Base-by-base conservation (phyloP, 2,113 vertebrate genomes). In the Anolis carolinensis region DNA sequence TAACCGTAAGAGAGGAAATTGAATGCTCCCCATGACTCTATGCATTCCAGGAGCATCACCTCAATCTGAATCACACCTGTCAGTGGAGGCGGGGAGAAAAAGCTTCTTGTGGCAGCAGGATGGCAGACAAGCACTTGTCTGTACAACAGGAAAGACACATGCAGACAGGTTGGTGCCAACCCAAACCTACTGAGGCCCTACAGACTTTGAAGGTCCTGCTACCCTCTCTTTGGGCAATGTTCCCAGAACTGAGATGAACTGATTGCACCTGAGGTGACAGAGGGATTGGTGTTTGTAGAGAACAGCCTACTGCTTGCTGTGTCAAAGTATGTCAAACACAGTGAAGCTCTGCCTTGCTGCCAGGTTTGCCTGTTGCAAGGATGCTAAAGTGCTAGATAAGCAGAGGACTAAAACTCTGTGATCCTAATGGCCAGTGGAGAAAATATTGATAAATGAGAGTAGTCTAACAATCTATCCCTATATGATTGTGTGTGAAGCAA, bases 1-100 rank as follows among this genome's bases (percentile, higher is more conserved):
- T 85, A 84, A 90, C 93, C 93, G 89, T 4, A 90, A 59, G 84
- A 89, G 88, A 62, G 82, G 85, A 73, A 25, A 73, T 18, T 10
- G 90, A 90, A 89, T 68, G 0, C 82, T 87, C 85, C 89, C 86
- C 20, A 25, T 44, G 67, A 65, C 78, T 85, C 1, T 79, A 85
- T 44, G 92, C 89, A n/a, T 74, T 20, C 62, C 67, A 0, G 0
- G 10, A 85, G 67, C 7, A 9, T 8, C 77, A 27, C 34, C 83
- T 5, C 4, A 0, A 25, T 73, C 67, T 52, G 68, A 79, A 84
- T 1, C 79, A 87, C 79, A 25, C 50, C 71, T 88, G 21, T 81
- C 80, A 18, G 87, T 18, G 55, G 18, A 16, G 18, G 55, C 39
- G 5, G 39, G 39, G 39, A 82, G 78, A 84, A 65, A 85, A 65